phyloP scores from a whole-genome alignment of 1,140 invertebrate genomes.

The Propsilocerus akamusi region DNA sequence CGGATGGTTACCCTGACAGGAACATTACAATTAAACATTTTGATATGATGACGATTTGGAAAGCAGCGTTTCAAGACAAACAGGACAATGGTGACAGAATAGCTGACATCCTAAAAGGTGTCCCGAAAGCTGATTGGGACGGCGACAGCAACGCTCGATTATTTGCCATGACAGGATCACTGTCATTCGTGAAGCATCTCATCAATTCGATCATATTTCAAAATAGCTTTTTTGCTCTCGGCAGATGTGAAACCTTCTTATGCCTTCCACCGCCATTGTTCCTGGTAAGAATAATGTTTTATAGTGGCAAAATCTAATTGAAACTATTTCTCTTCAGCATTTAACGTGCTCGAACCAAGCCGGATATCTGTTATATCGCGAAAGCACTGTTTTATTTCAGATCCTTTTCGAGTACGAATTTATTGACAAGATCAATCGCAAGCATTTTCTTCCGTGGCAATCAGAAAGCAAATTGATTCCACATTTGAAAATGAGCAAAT shows the following conservation, averaged over 20 bases:
- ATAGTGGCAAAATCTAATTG: background rate
- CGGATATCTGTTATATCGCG: constrained; percentile 22
- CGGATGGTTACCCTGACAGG: constrained; percentile 17
- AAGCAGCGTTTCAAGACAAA: constrained; percentile 33
- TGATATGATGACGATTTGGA: constrained; percentile 34
- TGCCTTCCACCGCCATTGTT: constrained; percentile 29
- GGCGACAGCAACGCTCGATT: constrained; percentile 27
- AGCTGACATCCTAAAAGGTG: constrained; percentile 24
- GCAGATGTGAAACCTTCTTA: constrained; percentile 32
- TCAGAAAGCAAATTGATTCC: constrained; percentile 9
- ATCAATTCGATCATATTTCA: constrained; percentile 33
- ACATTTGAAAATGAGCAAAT: constrained; percentile 14
- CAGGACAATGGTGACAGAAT: constrained; percentile 31
- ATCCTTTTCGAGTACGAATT: constrained; percentile 31
- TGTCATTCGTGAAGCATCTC: constrained; percentile 31
- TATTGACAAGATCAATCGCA: constrained; percentile 29
- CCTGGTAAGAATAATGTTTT: constrained; percentile 21
- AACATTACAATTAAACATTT: constrained; percentile 19
- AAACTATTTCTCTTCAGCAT: constrained; percentile 10
- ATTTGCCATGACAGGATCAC: constrained; percentile 29
- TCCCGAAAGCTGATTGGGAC: constrained; percentile 17
- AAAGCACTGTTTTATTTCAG: constrained; percentile 33
- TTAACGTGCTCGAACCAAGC: constrained; percentile 17
- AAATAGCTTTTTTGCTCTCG: constrained; percentile 25
- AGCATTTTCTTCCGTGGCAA: constrained; percentile 32